Base-by-base conservation (phyloP, 2,113 vertebrate genomes). In the Spermophilus dauricus region DNA sequence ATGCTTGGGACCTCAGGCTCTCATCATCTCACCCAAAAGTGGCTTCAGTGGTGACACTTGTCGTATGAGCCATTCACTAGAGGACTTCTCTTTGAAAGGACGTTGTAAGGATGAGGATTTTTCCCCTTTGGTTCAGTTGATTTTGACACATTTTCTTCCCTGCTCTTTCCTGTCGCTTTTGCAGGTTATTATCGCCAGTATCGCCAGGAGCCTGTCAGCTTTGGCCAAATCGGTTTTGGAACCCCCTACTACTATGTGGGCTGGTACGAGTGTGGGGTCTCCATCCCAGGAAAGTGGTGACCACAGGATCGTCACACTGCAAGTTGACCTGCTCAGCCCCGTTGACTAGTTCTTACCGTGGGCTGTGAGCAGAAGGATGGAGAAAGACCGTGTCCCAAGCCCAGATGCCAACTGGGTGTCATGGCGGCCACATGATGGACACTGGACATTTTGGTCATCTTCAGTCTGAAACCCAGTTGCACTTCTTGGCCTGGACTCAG, bases 271-370 rank as follows among this genome's bases (percentile, higher is more conserved):
- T 99, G 99, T 14, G 99, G 99, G 0, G 99, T 99, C 73, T 99
- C 99, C 65, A 99, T 99, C 96, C 99, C 99, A 8, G 99, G 99
- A 39, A 99, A 99, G 98, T 99, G 99, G 99, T 99, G 99, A 99
- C 97, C 48, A 28, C 61, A 13, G 61, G 97, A 93, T n/a, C 48
- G 37, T 63, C 32, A 16, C 61, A 77, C 98, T 53, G 45, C 89
- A 82, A 61, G 8, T 42, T 48, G 12, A 3, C 67, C 67, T 32
- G 58, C 88, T 92, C 32, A 0, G 89, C 83, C 86, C 96, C 81
- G 91, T 85, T 1, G 16, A 96, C 86, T 89, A 4, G 95, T 95
- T 97, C 69, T 85, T 91, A 91, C 85, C 51, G 26, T 78, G 95
- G 97, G 97, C 96, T 95, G 53, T 78, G 95, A 98, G 95, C 95